A percentile compares a stretch with the other conserved stretches of the same genome.
Evolutionary conservation across 2,888 invertebrate genomes (phyloP).

Genomic region (Agrilus biguttatus): DNA sequence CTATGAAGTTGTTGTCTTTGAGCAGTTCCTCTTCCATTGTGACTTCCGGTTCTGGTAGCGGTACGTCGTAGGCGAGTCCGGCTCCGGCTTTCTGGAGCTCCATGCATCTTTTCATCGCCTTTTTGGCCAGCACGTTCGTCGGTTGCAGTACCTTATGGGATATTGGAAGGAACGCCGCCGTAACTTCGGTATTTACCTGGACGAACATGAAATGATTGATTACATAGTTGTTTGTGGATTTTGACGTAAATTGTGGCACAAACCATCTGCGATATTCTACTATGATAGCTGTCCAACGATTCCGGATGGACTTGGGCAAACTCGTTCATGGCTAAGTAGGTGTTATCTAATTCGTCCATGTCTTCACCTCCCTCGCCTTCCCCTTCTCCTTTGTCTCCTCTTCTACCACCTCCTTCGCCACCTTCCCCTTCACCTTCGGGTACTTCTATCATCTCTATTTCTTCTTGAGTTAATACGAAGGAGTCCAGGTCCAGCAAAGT

Average conservation of each 20-base stretch:
- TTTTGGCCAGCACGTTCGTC: constrained; percentile 6
- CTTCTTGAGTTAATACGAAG: constrained; percentile 25
- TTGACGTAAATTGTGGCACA: neutral
- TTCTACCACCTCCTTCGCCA: constrained; percentile 14
- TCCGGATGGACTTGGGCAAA: constrained; percentile 5
- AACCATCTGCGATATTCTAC: constrained; percentile 4
- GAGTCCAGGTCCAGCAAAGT: constrained; percentile 23
- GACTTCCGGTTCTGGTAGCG: constrained; percentile 13
- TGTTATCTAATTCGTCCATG: neutral
- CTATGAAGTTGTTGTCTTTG: constrained; percentile 41
- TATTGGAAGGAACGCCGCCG: constrained; percentile 14
- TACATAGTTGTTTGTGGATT: neutral
- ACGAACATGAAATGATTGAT: neutral
- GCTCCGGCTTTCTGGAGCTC: neutral
- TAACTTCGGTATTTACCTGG: constrained; percentile 16
- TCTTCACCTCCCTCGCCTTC: constrained; percentile 19
- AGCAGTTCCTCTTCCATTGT: constrained; percentile 35
- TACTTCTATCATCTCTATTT: constrained; percentile 18
- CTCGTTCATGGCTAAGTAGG: constrained; percentile 7
- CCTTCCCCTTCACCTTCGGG: constrained; percentile 7
- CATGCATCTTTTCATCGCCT: constrained; percentile 2
- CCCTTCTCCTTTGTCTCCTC: constrained; percentile 20
- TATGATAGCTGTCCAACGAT: constrained; percentile 4
- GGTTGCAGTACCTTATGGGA: constrained; percentile 5
- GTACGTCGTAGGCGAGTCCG: neutral